These are phyloP conservation scores for Erebia ligea DNA, from an alignment of 2,888 invertebrate genomes.

Conservation along the genomic window DNA sequence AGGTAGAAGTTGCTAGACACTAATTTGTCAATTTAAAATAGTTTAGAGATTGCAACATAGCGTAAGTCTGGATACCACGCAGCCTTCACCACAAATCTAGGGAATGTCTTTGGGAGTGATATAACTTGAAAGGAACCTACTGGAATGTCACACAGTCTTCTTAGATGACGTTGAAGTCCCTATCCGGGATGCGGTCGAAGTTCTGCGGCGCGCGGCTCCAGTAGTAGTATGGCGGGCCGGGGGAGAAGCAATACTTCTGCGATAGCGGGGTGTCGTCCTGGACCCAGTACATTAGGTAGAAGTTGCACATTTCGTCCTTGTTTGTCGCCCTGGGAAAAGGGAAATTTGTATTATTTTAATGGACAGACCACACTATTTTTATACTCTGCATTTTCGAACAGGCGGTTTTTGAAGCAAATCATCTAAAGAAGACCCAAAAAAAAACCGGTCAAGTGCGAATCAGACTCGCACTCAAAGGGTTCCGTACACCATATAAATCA, in stretches of 20 bases:
- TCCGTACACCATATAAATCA: no score
- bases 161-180: constrained; percentile 83
- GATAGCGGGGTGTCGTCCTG: constrained; percentile 88
- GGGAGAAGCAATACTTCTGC: constrained; percentile 92
- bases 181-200: constrained; percentile 89
- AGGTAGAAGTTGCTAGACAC: no score
- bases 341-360: background rate
- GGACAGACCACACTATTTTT: background rate
- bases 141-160: constrained; percentile 18
- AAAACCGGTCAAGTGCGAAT: no score
- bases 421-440: no score
- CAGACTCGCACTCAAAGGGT: no score
- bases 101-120: background rate
- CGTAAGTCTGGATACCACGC: background rate
- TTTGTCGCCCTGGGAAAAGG: constrained; percentile 87
- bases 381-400: no score
- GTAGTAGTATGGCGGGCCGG: constrained; percentile 92
- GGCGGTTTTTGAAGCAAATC: no score
- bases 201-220: constrained; percentile 87
- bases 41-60: no score
- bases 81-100: background rate
- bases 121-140: constrained; percentile 1
- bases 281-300: constrained; percentile 97
- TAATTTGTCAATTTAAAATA: no score
- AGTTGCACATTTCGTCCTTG: constrained; percentile 97